Percentiles rank a stretch among this genome's conserved stretches.
These are phyloP conservation scores for Tenthredo mesomela DNA, from an alignment of 2,888 invertebrate species.

Conservation along the genomic window DNA sequence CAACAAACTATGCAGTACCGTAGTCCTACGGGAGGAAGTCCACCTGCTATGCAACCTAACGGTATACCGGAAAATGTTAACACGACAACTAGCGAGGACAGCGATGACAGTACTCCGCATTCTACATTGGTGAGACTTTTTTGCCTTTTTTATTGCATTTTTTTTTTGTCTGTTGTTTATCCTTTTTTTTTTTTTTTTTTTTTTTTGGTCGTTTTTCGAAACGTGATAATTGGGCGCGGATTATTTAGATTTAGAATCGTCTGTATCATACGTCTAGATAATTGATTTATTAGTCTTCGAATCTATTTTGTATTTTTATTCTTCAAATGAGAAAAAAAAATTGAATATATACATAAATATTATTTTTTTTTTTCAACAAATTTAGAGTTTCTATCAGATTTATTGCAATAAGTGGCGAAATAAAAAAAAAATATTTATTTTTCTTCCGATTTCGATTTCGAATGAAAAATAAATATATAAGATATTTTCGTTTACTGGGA, in stretches of 20 bases:
- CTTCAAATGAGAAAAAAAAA: neutral
- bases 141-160: slow-evolving; percentile 40
- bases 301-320: neutral
- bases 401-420: no score
- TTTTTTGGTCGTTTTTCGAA: neutral
- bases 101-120: slow-evolving; percentile 90
- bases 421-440: no score
- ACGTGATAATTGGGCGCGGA: neutral
- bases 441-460: no score
- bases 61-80: slow-evolving; percentile 81
- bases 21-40: slow-evolving; percentile 83
- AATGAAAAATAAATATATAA: no score
- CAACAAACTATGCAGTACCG: slow-evolving; percentile 78
- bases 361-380: neutral
- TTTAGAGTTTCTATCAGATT: neutral
- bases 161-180: neutral
- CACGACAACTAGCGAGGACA: slow-evolving; percentile 90
- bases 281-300: neutral
- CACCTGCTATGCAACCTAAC: slow-evolving; percentile 77
- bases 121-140: slow-evolving; percentile 80
- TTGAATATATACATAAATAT: no score
- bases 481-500: neutral
- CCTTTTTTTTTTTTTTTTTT: neutral
- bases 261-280: neutral
- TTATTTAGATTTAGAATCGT: neutral